phyloP scores from a whole-genome alignment of 2,797 vertebrate species.

The Semaprochilodus insignis region DNA sequence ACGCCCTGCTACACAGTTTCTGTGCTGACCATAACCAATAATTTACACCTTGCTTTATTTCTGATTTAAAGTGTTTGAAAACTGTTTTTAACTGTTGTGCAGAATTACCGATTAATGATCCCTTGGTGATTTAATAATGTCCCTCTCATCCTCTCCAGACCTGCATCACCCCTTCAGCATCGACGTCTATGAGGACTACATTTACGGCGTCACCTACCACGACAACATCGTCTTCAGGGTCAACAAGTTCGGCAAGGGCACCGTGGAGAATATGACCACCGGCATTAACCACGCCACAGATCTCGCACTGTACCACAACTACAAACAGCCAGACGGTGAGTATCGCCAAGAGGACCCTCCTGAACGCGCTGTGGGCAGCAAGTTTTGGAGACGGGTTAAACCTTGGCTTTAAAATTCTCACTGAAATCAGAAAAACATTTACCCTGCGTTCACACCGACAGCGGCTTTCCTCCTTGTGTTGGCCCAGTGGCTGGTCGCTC shows the following conservation, averaged over 20 bases:
- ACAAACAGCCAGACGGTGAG: slow-evolving; percentile 95
- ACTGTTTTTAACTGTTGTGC: too few species aligned
- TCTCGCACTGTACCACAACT: slow-evolving; percentile 91
- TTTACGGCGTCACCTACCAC: slow-evolving; percentile 94
- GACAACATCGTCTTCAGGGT: slow-evolving; percentile 96
- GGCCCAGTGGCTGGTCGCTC: too few species aligned
- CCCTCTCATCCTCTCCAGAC: slow-evolving; percentile 70
- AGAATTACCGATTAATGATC: too few species aligned
- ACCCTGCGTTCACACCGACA: too few species aligned
- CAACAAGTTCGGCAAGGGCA: slow-evolving; percentile 93
- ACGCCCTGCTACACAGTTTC: too few species aligned
- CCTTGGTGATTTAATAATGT: too few species aligned
- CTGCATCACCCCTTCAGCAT: slow-evolving; percentile 96
- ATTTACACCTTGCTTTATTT: too few species aligned
- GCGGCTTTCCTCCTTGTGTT: too few species aligned
- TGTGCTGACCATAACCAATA: too few species aligned
- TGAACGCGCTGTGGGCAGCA: not conserved
- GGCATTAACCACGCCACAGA: slow-evolving; percentile 95
- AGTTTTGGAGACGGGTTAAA: too few species aligned
- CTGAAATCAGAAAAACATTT: too few species aligned
- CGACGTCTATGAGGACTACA: slow-evolving; percentile 96
- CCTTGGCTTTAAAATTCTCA: not conserved
- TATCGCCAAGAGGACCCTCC: not conserved
- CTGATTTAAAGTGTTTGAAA: too few species aligned
- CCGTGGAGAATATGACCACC: slow-evolving; percentile 89